Base-by-base conservation (phyloP, 2,888 invertebrate genomes). In the Aphodius granarius region DNA sequence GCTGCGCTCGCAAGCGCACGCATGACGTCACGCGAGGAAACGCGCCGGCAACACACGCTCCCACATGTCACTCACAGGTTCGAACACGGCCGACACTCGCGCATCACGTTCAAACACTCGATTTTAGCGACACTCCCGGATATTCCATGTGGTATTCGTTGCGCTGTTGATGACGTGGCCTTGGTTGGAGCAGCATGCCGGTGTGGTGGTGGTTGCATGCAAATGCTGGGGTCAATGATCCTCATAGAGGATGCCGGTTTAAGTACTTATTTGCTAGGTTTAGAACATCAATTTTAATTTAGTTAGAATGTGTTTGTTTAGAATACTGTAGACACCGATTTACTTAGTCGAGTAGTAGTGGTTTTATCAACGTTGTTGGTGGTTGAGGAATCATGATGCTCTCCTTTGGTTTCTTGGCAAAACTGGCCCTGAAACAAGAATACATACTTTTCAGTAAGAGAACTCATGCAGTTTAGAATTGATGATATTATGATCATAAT, bases 21-120 rank as follows among this genome's bases (percentile, higher is more conserved):
- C 86, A 86, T 86, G 85, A 83, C 86, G 86, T 85, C 85, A 85
- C 84, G 83, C 83, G 78, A 82, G 81, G 80, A 79, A 83, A 80
- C 82, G 83, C 76, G 73, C 70, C 72, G 66, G 19, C 20, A 81
- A 80, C 82, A 81, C 80, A 83, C 79, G 82, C 81, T 81, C 81
- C 80, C 79, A 78, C 80, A 80, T 78, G 78, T 76, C 77, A 72
- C 75, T 68, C 68, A 68, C 19, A 68, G 20, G 68, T 68, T 4
- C 68, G 19, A 20, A 21, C 68, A 20, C 68, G 43, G 13, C 43
- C 43, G 43, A 13, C 43, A 43, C 43, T 43, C 43, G 43, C 43
- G 43, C 43, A 43, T 43, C 43, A 43, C 43, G 43, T 43, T 43
- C 43, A 43, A 43, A 43, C 43, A 13, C 43, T 9, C 43, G 43